These are phyloP conservation scores for Corydoras sp. DNA, from an alignment of 2,113 vertebrate species.

Conservation along the genomic window DNA sequence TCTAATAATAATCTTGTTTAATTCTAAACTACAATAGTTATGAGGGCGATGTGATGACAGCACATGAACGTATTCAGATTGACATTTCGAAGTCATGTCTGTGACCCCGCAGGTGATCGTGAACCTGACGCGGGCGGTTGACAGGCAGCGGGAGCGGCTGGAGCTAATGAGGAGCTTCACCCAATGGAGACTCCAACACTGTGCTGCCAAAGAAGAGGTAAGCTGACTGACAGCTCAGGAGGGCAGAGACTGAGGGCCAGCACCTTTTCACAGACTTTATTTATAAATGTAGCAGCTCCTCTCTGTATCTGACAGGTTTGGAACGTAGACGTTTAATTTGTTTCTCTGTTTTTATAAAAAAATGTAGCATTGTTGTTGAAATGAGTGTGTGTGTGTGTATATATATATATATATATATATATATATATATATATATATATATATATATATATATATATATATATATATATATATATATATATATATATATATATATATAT, in stretches of 20 bases:
- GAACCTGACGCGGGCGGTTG: constrained; percentile 76
- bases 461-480: too few relatives aligned
- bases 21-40: too few relatives aligned
- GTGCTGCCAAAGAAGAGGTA: constrained; percentile 79
- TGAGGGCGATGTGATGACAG: too few relatives aligned
- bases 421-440: too few relatives aligned
- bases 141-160: constrained; percentile 80
- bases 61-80: background rate
- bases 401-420: too few relatives aligned
- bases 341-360: background rate
- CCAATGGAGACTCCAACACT: constrained; percentile 77
- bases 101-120: constrained; percentile 72
- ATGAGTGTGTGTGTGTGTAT: too few relatives aligned
- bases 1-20: too few relatives aligned
- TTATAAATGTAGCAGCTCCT: constrained; percentile 14
- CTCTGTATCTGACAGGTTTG: constrained; percentile 5
- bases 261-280: constrained; percentile 8
- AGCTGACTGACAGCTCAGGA: constrained; percentile 25
- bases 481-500: too few relatives aligned
- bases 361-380: too few relatives aligned
- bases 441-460: too few relatives aligned
- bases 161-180: constrained; percentile 83
- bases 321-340: background rate
- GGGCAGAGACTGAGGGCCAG: background rate
- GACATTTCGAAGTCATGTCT: background rate